These are phyloP conservation scores for Raphicerus campestris DNA, from an alignment of 2,113 vertebrate species.

Conservation along the genomic window DNA sequence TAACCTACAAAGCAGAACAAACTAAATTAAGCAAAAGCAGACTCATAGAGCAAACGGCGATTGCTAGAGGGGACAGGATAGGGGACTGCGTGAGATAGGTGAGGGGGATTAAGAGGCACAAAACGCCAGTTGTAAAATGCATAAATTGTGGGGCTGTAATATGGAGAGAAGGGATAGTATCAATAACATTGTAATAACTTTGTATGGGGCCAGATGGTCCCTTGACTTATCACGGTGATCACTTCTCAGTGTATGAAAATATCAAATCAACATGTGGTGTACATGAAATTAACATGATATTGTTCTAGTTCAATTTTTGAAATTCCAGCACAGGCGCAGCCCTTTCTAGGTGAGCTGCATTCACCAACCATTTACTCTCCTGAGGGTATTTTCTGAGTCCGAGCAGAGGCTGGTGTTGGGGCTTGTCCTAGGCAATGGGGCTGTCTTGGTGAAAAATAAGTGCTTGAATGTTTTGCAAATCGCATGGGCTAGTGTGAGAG, in stretches of 20 bases:
- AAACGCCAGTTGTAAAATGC: fast-evolving
- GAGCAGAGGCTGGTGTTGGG: not conserved
- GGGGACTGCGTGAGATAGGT: not conserved
- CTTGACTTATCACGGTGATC: not conserved
- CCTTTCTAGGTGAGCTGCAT: not conserved
- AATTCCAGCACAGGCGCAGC: too few species aligned
- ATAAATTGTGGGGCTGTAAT: not conserved
- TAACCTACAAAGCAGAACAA: not conserved
- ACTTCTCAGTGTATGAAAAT: not conserved
- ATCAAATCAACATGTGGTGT: not conserved
- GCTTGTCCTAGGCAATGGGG: not conserved
- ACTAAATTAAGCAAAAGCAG: not conserved
- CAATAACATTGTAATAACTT: not conserved
- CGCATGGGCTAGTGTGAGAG: not conserved
- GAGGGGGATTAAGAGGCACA: not conserved
- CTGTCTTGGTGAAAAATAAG: not conserved
- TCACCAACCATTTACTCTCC: not conserved
- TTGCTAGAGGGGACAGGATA: not conserved
- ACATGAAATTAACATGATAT: not conserved
- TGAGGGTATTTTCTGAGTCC: not conserved
- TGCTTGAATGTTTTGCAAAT: not conserved
- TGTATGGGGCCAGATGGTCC: not conserved
- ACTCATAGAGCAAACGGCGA: not conserved
- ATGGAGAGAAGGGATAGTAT: not conserved
- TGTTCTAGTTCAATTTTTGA: not conserved